Base-by-base conservation (phyloP, 2,113 vertebrate genomes). In the Dipodomys merriami region DNA sequence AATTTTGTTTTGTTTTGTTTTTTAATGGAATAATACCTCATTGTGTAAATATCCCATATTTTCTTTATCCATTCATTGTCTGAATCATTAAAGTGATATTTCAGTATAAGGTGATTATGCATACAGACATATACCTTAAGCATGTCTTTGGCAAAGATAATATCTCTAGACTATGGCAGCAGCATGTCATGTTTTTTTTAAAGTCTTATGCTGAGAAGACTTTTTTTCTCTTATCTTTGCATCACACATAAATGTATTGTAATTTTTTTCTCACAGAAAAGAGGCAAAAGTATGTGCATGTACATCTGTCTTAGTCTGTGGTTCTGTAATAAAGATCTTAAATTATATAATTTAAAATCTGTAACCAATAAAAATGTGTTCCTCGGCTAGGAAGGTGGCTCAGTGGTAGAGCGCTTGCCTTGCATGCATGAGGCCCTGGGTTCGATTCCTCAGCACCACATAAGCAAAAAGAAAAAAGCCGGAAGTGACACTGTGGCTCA, bases 81-180 rank as follows among this genome's bases (percentile, higher is more conserved):
- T 49, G 49, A 49, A 49, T 62, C 8, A 80, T 6, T 72, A 30
- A 79, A 19, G 30, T 73, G 65, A 95, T 90, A 90, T 82, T 78
- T 77, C 16, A 88, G 18, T 78, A 18, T 74, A 35, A 74, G 12
- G n/a, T 29, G 23, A 88, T 69, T 27, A 69, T 33, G 18, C 27
- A 84, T 64, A 49, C 18, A 84, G 39, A 90, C 46, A 80, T 44
- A 85, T 1, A 49, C 49, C 20, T 82, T 91, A 95, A 79, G 78
- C 65, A 30, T 7, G 74, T 65, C 6, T 33, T 80, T 69, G 27
- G 72, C 39, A 93, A 74, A 89, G 25, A 19, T 53, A 69, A 65
- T 1, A 1, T 30, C 35, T 79, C 49, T 44, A 68, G 44, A 67
- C 30, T 86, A 13, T 44, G 83, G 19, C 15, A 67, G 1, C 7